Conservation (phyloP, 2,888 invertebrate species). For the Drosophila incognita region DNA sequence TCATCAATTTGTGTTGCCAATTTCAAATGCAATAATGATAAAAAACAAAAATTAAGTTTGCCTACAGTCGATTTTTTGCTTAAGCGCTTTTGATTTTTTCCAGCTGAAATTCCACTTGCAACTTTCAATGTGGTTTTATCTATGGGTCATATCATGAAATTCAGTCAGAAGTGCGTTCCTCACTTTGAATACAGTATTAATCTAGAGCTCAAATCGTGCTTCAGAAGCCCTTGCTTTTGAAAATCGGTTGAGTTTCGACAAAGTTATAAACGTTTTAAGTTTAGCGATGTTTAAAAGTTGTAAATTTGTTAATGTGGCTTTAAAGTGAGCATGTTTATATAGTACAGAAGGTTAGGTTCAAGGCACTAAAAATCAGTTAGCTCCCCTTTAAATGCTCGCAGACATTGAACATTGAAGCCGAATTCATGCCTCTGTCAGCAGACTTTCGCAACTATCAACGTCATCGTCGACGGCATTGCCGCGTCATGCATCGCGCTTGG, state of each 20-base stretch:
- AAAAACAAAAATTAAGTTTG: neutral
- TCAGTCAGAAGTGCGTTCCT: neutral
- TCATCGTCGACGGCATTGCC: slow-evolving; percentile 19
- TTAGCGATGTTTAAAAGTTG: neutral
- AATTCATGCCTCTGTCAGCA: neutral
- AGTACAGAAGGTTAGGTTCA: neutral
- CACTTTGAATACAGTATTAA: neutral
- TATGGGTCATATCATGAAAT: neutral
- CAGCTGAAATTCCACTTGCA: neutral
- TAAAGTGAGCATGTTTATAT: neutral
- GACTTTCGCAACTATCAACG: neutral
- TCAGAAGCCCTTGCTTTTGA: neutral
- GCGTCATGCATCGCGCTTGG: slow-evolving; percentile 48
- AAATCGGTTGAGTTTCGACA: neutral
- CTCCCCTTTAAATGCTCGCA: neutral
- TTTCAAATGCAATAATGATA: neutral
- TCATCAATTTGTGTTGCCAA: neutral
- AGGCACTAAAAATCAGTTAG: neutral
- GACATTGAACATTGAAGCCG: slow-evolving; percentile 12
- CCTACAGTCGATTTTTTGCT: neutral
- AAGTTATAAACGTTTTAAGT: neutral
- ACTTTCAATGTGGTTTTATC: neutral
- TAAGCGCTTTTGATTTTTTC: neutral
- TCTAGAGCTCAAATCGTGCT: neutral
- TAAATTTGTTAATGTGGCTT: neutral